These are phyloP conservation scores for Euplagia quadripunctaria DNA, from an alignment of 2,888 invertebrate genomes.

Conservation along the genomic window DNA sequence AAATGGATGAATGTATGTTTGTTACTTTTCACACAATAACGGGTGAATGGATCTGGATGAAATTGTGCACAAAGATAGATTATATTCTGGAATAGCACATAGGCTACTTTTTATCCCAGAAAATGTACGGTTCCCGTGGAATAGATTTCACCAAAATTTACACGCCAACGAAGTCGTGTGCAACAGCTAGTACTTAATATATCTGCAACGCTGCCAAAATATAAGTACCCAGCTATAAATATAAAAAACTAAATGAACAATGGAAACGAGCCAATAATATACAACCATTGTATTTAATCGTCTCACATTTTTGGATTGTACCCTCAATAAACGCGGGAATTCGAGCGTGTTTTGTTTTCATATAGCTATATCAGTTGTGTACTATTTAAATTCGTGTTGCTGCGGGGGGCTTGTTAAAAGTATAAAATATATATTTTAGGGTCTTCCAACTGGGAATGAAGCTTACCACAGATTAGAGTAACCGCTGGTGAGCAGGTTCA, in stretches of 20 bases:
- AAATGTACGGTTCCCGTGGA: no score
- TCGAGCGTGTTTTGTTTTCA: background rate
- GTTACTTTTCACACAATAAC: no score
- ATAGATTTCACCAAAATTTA: no score
- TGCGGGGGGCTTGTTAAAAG: background rate
- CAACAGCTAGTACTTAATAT: background rate
- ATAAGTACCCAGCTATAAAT: background rate
- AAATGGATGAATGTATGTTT: no score
- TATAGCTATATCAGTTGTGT: background rate
- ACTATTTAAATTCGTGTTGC: background rate
- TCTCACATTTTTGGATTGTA: background rate
- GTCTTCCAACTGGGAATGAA: background rate
- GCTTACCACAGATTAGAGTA: background rate
- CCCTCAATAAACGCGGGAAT: background rate
- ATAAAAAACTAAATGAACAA: background rate
- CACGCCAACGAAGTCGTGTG: no score
- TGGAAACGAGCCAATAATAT: background rate
- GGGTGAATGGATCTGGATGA: no score
- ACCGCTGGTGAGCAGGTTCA: no score
- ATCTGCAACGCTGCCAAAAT: background rate
- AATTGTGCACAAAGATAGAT: no score
- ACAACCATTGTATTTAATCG: constrained; percentile 1
- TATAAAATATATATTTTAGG: background rate
- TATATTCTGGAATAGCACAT: no score
- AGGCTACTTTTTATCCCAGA: no score